A percentile compares a stretch with the other conserved stretches of the same genome.
Evolutionary conservation across 2,797 vertebrate genomes (phyloP).

Genomic region (Eospalax fontanierii): DNA sequence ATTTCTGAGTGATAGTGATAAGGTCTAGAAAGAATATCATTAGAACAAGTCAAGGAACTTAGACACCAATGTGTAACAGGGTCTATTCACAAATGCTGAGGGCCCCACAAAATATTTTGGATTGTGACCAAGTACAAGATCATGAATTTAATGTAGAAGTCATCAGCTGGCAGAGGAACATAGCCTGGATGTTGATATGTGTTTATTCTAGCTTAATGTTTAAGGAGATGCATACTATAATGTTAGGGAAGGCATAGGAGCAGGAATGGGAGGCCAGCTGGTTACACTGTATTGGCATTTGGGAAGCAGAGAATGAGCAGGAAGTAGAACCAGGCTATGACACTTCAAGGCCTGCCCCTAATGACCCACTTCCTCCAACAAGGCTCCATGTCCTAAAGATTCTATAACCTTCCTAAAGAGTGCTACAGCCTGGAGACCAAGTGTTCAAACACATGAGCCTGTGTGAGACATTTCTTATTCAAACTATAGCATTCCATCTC

Average conservation of each 20-base stretch:
- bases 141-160: neutral
- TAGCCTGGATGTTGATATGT: neutral
- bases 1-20: constrained; percentile 15
- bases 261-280: neutral
- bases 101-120: neutral
- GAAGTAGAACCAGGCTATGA: neutral
- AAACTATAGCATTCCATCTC: neutral
- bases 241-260: too few species aligned
- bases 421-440: neutral
- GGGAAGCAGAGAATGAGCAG: neutral
- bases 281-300: neutral
- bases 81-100: neutral
- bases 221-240: neutral
- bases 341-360: neutral
- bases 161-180: neutral
- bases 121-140: neutral
- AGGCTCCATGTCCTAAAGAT: neutral
- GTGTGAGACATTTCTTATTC: neutral
- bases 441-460: neutral
- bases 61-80: neutral
- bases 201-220: neutral
- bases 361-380: neutral
- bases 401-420: neutral
- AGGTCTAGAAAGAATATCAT: neutral
- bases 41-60: neutral